These are phyloP conservation scores for Rhagologus leucostigma DNA, from an alignment of 2,113 vertebrate species.

Conservation along the genomic window DNA sequence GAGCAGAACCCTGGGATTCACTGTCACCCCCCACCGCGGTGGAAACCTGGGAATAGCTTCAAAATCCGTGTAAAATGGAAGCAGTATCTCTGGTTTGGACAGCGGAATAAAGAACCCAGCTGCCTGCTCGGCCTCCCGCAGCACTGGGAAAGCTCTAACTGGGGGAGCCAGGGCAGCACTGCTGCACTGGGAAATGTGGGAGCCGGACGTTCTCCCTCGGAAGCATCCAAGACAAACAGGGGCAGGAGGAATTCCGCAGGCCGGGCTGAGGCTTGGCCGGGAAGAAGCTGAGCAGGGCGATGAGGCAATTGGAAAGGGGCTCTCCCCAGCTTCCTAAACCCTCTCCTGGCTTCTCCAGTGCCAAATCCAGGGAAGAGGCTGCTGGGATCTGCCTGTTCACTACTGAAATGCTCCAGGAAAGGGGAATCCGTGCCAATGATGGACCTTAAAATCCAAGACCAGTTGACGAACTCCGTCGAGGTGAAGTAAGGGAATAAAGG, in stretches of 20 bases:
- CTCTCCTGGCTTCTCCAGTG: not conserved
- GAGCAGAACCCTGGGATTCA: not conserved
- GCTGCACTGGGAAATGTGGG: not conserved
- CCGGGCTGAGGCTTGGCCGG: not conserved
- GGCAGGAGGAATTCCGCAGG: not conserved
- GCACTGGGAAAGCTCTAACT: not conserved
- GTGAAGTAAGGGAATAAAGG: not conserved
- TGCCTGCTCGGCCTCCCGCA: not conserved
- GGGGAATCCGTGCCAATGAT: not conserved
- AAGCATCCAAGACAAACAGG: not conserved
- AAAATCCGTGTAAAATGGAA: rapidly evolving
- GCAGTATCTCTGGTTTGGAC: not conserved
- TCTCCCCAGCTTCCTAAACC: not conserved
- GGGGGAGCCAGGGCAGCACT: not conserved
- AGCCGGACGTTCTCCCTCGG: not conserved
- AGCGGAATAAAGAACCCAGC: not conserved
- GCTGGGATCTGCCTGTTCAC: not conserved
- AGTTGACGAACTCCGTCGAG: not conserved
- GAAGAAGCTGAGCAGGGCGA: not conserved
- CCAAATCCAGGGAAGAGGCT: not conserved
- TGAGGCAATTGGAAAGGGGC: not conserved
- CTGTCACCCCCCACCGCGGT: not conserved
- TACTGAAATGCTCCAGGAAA: not conserved
- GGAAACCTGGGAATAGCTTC: not conserved
- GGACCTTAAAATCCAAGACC: not conserved